Conservation (phyloP, 2,888 invertebrate genomes). For the Empis stercorea region DNA sequence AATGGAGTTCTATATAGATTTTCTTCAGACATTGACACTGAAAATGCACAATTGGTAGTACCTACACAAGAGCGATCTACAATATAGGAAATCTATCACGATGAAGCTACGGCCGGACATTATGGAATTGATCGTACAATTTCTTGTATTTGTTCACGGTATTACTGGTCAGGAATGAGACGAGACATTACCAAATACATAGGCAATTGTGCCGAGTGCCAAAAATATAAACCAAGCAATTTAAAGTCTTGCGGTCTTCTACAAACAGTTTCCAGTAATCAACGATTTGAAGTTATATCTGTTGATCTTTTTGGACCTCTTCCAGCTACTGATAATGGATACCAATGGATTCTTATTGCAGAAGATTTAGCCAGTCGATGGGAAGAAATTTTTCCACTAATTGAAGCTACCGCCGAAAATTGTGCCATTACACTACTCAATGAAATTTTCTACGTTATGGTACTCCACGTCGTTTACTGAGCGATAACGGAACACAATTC, state of each 20-base stretch:
- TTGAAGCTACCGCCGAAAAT: slow-evolving; percentile 19
- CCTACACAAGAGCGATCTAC: slow-evolving; percentile 4
- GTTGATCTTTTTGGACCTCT: slow-evolving; percentile 14
- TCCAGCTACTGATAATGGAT: slow-evolving; percentile 8
- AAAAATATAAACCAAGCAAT: slow-evolving; percentile 12
- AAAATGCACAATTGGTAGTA: slow-evolving; percentile 9
- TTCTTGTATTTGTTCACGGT: slow-evolving; percentile 7
- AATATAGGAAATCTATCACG: slow-evolving; percentile 10
- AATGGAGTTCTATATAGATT: slow-evolving; percentile 9
- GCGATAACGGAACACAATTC: slow-evolving; percentile 28
- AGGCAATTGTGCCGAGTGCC: slow-evolving; percentile 10
- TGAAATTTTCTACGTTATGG: slow-evolving; percentile 28
- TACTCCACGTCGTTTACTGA: slow-evolving; percentile 20
- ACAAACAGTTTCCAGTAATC: slow-evolving; percentile 11
- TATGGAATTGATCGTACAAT: slow-evolving; percentile 12
- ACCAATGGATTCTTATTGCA: slow-evolving; percentile 18
- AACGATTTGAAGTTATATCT: slow-evolving; percentile 13
- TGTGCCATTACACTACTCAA: slow-evolving; percentile 20
- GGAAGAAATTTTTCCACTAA: slow-evolving; percentile 22
- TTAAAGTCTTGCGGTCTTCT: slow-evolving; percentile 14
- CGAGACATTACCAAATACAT: slow-evolving; percentile 8
- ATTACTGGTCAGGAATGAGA: slow-evolving; percentile 13
- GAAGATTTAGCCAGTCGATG: slow-evolving; percentile 20
- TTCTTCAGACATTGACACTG: slow-evolving; percentile 4
- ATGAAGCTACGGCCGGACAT: slow-evolving; percentile 13